Conservation (phyloP, 2,888 invertebrate species). For the Amaurobius ferox region DNA sequence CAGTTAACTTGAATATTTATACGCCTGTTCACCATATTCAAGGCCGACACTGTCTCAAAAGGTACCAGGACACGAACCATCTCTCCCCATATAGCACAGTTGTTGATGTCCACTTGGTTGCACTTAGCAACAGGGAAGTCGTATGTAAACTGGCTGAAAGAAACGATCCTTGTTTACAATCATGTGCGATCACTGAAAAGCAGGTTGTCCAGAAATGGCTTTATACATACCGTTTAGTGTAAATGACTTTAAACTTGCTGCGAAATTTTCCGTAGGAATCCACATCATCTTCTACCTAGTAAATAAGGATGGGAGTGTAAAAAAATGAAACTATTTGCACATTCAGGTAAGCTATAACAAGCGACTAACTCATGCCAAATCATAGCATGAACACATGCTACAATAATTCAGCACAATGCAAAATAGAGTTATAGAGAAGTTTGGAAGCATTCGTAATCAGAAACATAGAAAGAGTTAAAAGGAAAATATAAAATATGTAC, state of each 20-base stretch:
- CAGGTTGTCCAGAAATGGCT: not conserved
- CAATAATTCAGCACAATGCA: too few relatives aligned
- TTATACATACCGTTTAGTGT: conserved; percentile 49
- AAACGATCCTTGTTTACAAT: too few relatives aligned
- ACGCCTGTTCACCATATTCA: conserved; percentile 24
- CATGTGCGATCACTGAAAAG: not conserved
- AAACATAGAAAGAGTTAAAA: too few relatives aligned
- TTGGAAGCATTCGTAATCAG: too few relatives aligned
- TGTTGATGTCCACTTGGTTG: conserved; percentile 33
- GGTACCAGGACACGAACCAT: conserved; percentile 48
- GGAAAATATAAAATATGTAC: conserved; percentile 14
- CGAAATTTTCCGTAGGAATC: conserved; percentile 44
- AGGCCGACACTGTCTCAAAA: conserved; percentile 44
- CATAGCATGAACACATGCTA: too few relatives aligned
- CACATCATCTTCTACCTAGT: conserved; percentile 48
- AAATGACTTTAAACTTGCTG: conserved; percentile 69
- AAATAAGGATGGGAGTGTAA: too few relatives aligned
- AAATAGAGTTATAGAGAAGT: too few relatives aligned
- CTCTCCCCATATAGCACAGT: conserved; percentile 18
- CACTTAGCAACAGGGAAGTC: conserved; percentile 60
- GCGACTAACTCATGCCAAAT: too few relatives aligned
- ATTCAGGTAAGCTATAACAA: too few relatives aligned
- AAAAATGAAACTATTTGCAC: too few relatives aligned
- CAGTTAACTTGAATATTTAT: conserved; percentile 28
- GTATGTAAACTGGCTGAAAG: conserved; percentile 57